phyloP scores from a whole-genome alignment of 1,140 invertebrate species.

The Ips typographus region DNA sequence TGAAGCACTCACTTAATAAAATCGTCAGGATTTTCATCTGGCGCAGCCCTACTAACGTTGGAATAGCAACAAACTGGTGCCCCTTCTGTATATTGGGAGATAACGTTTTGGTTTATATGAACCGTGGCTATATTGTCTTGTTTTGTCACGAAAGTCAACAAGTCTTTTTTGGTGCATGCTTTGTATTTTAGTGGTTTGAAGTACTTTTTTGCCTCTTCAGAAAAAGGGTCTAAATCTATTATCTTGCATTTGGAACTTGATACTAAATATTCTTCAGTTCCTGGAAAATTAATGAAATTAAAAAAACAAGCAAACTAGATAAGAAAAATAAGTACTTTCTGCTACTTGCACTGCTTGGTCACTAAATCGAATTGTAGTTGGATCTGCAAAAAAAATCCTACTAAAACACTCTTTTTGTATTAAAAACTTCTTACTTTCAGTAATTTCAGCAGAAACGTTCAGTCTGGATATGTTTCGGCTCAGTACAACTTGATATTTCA shows the following conservation, averaged over 20 bases:
- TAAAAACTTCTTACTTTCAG: neutral
- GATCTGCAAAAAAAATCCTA: no score
- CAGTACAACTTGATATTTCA: constrained; percentile 21
- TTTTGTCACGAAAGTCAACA: constrained; percentile 45
- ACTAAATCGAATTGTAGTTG: no score
- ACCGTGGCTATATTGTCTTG: constrained; percentile 40
- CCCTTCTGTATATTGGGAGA: constrained; percentile 37
- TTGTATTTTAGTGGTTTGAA: constrained; percentile 61
- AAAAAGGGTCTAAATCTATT: constrained; percentile 66
- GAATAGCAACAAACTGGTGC: constrained; percentile 39
- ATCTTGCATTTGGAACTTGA: constrained; percentile 70
- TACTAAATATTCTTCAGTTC: constrained; percentile 58
- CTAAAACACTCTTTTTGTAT: no score
- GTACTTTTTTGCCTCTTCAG: constrained; percentile 63
- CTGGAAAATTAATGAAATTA: no score
- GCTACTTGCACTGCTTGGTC: no score
- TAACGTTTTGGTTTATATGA: constrained; percentile 37
- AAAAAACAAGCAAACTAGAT: no score
- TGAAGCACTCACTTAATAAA: constrained; percentile 37
- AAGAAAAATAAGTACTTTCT: no score
- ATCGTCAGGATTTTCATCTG: constrained; percentile 34
- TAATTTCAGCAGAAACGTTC: constrained; percentile 4
- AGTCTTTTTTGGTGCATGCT: constrained; percentile 54
- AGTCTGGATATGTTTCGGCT: constrained; percentile 39
- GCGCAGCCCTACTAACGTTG: constrained; percentile 22